Conservation (phyloP, 2,113 vertebrate genomes). For the Nansenia antarctica region DNA sequence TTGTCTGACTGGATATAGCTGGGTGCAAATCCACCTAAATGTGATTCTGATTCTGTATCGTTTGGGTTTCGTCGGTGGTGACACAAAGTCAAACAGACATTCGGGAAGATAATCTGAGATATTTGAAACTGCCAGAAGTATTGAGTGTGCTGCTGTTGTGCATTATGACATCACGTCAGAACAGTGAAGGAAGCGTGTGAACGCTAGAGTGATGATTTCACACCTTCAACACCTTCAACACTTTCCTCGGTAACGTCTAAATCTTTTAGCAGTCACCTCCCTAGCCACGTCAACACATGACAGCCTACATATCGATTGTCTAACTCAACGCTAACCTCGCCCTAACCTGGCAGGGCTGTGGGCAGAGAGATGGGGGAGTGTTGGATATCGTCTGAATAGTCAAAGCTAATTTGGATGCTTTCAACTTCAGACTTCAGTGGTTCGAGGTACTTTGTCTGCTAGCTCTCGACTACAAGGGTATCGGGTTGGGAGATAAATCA, state of each 20-base stretch:
- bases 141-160: slow-evolving; percentile 14
- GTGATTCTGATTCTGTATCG: slow-evolving; percentile 14
- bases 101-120: slow-evolving; percentile 1
- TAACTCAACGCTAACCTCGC: not conserved
- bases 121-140: not conserved
- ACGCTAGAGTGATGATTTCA: not conserved
- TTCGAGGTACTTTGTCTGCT: slow-evolving; percentile 29
- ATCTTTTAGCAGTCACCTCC: not conserved
- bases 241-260: not conserved
- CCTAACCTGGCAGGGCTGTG: not conserved
- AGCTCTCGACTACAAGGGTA: slow-evolving; percentile 46
- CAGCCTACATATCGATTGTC: not conserved
- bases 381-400: slow-evolving; percentile 32
- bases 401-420: slow-evolving; percentile 43
- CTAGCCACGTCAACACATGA: slow-evolving; percentile 11
- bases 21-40: not conserved
- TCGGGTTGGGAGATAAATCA: slow-evolving; percentile 49
- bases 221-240: no score
- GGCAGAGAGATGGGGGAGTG: slow-evolving; percentile 5
- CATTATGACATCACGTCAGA: slow-evolving; percentile 1
- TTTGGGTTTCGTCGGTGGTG: slow-evolving; percentile 1
- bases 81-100: slow-evolving; percentile 17
- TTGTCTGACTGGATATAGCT: slow-evolving; percentile 26
- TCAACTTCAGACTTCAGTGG: slow-evolving; percentile 39
- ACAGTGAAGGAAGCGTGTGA: not conserved